Evolutionary conservation across 2,797 vertebrate species (phyloP).

Genomic region (Gephyroberyx darwinii): DNA sequence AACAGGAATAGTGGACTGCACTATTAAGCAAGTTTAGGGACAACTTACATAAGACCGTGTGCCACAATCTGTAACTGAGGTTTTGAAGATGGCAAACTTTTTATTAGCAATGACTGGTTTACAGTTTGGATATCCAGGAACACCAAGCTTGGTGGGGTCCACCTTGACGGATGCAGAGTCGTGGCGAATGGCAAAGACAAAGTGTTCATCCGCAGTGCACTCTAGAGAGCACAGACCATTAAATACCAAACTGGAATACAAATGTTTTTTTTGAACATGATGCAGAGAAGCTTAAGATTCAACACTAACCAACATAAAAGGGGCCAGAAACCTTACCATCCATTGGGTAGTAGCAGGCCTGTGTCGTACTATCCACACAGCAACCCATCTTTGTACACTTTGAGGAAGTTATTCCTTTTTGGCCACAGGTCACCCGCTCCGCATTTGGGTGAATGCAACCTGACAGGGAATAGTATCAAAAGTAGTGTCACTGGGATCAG

Average conservation of each 20-base stretch:
- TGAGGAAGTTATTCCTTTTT: not conserved
- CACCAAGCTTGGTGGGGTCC: slow-evolving; percentile 57
- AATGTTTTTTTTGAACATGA: not conserved
- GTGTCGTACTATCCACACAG: slow-evolving; percentile 48
- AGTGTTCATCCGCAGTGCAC: slow-evolving; percentile 71
- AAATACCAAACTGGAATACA: not conserved
- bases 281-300: not conserved
- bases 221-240: slow-evolving; percentile 41
- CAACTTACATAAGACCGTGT: slow-evolving; percentile 71
- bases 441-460: slow-evolving; percentile 56
- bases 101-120: slow-evolving; percentile 64
- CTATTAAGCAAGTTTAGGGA: no score
- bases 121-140: slow-evolving; percentile 62
- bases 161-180: slow-evolving; percentile 47
- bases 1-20: no score
- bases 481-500: no score
- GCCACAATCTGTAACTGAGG: slow-evolving; percentile 75
- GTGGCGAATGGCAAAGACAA: slow-evolving; percentile 73
- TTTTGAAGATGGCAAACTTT: slow-evolving; percentile 74
- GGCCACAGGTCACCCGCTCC: slow-evolving; percentile 65
- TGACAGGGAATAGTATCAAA: slow-evolving; percentile 33
- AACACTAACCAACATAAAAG: no score
- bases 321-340: slow-evolving; percentile 64
- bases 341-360: slow-evolving; percentile 74
- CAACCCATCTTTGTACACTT: slow-evolving; percentile 67